phyloP scores from a whole-genome alignment of 2,797 vertebrate genomes.

The Corythornis leucogaster region DNA sequence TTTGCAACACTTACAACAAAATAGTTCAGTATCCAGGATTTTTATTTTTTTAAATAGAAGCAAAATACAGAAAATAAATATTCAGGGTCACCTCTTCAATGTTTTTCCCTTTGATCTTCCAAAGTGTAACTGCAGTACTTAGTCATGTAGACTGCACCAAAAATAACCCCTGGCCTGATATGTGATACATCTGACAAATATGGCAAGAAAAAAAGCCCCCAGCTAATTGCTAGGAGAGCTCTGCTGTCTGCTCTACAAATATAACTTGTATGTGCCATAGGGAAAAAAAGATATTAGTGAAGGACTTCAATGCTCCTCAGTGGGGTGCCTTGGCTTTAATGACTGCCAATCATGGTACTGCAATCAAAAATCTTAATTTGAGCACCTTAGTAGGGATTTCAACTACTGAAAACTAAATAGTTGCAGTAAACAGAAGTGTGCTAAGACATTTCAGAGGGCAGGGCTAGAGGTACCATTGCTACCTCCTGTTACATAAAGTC shows the following conservation, averaged over 20 bases:
- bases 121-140: conserved; percentile 85
- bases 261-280: not conserved
- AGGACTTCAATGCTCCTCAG: not conserved
- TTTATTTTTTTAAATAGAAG: conserved; percentile 7
- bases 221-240: conserved; percentile 48
- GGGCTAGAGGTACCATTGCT: not conserved
- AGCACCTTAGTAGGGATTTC: not conserved
- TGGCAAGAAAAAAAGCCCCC: conserved; percentile 78
- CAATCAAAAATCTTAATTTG: not conserved
- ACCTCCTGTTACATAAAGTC: not conserved
- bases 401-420: not conserved
- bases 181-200: conserved; percentile 89
- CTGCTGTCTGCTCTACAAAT: conserved; percentile 28
- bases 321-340: not conserved
- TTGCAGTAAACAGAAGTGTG: not conserved
- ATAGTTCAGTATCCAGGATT: not conserved
- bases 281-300: not conserved
- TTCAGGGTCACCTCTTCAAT: conserved; percentile 78
- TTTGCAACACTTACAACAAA: conserved; percentile 32
- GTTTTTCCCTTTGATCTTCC: conserved; percentile 79
- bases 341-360: not conserved
- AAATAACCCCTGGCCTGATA: conserved; percentile 90
- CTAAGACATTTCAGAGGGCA: not conserved
- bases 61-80: conserved; percentile 58
- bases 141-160: conserved; percentile 89